Conservation (phyloP, 2,797 vertebrate species). For the Prionace glauca region DNA sequence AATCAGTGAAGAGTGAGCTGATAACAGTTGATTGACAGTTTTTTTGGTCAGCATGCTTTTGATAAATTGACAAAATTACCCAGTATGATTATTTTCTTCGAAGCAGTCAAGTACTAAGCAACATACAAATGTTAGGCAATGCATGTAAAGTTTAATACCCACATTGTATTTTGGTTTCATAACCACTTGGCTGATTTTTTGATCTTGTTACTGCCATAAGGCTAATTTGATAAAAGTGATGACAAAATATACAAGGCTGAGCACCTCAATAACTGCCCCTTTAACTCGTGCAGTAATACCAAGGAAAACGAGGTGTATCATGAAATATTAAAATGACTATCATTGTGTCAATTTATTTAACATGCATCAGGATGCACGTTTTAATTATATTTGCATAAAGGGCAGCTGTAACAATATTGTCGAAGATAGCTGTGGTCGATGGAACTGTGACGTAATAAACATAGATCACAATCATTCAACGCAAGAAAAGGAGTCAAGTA, state of each 20-base stretch:
- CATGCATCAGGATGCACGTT: neutral
- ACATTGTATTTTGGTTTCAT: neutral
- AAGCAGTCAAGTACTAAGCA: neutral
- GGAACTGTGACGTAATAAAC: neutral
- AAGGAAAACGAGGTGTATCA: neutral
- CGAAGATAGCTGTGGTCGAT: neutral
- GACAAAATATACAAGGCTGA: neutral
- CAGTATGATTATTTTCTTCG: neutral
- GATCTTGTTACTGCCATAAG: neutral
- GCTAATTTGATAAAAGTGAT: neutral
- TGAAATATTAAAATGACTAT: neutral
- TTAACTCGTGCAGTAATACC: neutral
- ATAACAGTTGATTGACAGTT: neutral
- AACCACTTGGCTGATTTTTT: neutral
- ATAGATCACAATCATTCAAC: neutral
- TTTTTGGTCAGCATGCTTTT: neutral
- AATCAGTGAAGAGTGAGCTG: neutral
- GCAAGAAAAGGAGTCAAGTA: neutral
- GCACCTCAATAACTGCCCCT: neutral
- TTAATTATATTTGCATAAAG: neutral
- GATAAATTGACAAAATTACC: neutral
- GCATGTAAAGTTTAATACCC: too few species aligned
- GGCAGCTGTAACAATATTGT: neutral
- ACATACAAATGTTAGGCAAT: neutral
- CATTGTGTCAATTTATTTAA: neutral